Conservation (phyloP, 2,888 invertebrate species). For the Plagodis dolabraria region DNA sequence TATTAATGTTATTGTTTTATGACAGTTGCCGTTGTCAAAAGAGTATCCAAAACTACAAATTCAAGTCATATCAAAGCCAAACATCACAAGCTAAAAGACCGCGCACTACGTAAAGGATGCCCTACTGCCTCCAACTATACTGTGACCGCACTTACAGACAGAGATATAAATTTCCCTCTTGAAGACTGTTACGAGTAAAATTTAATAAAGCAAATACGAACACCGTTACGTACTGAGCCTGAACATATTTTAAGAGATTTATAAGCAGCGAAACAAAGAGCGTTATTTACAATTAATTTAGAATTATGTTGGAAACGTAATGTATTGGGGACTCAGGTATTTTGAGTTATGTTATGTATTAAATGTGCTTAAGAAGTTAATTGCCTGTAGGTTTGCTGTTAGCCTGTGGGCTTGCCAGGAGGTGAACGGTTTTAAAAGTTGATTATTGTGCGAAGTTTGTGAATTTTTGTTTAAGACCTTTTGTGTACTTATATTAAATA, state of each 20-base stretch:
- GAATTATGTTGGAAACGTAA: slow-evolving; percentile 61
- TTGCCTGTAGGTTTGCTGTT: slow-evolving; percentile 3
- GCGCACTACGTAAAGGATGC: too few species aligned
- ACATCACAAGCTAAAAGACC: too few species aligned
- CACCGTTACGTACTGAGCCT: slow-evolving; percentile 60
- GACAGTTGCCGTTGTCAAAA: too few species aligned
- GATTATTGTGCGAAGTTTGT: too few species aligned
- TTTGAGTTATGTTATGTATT: slow-evolving; percentile 31
- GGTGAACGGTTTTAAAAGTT: too few species aligned
- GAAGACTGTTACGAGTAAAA: slow-evolving; percentile 65
- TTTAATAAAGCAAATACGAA: slow-evolving; percentile 76
- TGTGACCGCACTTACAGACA: slow-evolving; percentile 54
- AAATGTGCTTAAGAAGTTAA: slow-evolving; percentile 14
- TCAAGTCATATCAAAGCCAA: too few species aligned
- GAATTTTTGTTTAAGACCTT: too few species aligned
- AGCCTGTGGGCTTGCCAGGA: too few species aligned
- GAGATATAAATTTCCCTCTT: slow-evolving; percentile 66
- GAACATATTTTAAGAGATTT: slow-evolving; percentile 72
- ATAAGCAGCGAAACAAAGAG: slow-evolving; percentile 60
- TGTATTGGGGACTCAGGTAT: slow-evolving; percentile 47
- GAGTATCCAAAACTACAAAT: too few species aligned
- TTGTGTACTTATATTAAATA: too few species aligned
- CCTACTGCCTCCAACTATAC: background rate
- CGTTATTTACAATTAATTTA: slow-evolving; percentile 70
- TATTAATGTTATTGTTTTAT: too few species aligned